A percentile compares a stretch with the other conserved stretches of the same genome.
phyloP scores from a whole-genome alignment of 2,888 invertebrate genomes.

The Neelides folsomi region DNA sequence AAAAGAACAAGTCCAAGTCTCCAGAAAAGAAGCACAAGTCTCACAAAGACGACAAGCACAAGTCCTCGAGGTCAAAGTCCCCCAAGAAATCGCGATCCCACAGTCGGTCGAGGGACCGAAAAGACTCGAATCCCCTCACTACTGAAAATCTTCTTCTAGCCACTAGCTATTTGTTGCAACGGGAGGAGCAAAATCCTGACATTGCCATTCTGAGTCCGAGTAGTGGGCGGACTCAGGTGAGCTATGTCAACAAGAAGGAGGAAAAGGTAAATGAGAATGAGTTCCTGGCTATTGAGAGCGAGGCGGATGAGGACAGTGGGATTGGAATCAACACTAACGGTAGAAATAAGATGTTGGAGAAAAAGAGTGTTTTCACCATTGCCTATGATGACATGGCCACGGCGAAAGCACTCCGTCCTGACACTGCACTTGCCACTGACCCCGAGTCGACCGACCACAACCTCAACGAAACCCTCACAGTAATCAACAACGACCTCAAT shows the following conservation, averaged over 20 bases:
- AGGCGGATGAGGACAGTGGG: slow-evolving; percentile 40
- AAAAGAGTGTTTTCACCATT: slow-evolving; percentile 84
- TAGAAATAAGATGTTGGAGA: slow-evolving; percentile 50
- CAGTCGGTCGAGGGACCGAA: background rate
- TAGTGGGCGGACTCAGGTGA: slow-evolving; percentile 1
- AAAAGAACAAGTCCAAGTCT: background rate
- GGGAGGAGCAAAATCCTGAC: background rate
- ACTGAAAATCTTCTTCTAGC: no score
- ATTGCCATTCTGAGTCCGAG: background rate
- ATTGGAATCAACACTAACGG: slow-evolving; percentile 32
- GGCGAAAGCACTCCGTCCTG: slow-evolving; percentile 57
- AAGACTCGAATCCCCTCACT: background rate
- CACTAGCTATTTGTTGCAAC: background rate
- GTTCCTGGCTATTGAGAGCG: background rate
- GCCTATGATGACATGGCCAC: slow-evolving; percentile 83
- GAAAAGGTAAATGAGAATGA: background rate
- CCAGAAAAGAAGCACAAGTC: background rate
- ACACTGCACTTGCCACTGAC: slow-evolving; percentile 49
- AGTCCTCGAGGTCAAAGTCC: slow-evolving; percentile 22
- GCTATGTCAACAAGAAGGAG: background rate
- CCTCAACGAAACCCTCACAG: no score
- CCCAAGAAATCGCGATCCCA: slow-evolving; percentile 7
- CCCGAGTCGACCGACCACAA: background rate
- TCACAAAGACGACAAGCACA: slow-evolving; percentile 10
- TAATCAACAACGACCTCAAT: no score